Conservation (phyloP, 2,797 vertebrate genomes). For the Paguma larvata region DNA sequence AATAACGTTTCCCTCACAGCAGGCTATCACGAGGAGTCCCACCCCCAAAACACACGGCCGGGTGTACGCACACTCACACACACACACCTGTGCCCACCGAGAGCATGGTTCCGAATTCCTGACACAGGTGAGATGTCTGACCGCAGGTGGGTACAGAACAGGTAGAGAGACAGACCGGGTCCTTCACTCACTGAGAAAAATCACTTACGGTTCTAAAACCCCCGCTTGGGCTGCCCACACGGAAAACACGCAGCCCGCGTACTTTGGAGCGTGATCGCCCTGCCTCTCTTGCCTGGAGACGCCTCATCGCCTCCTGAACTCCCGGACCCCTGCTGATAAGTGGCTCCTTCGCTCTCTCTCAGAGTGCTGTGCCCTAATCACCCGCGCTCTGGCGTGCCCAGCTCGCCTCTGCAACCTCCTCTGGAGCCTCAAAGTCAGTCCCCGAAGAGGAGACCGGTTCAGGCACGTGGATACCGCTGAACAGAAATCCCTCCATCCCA, state of each 20-base stretch:
- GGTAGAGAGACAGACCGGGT: neutral
- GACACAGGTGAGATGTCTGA: neutral
- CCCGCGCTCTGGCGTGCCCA: neutral
- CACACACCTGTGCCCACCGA: neutral
- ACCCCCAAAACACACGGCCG: neutral
- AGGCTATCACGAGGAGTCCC: neutral
- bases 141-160: conserved; percentile 5
- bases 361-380: neutral
- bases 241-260: neutral
- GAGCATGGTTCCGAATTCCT: neutral
- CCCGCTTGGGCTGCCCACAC: neutral
- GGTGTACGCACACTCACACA: neutral
- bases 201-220: neutral
- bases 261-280: neutral
- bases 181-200: conserved; percentile 50
- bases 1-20: neutral
- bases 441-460: neutral
- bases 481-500: neutral
- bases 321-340: neutral
- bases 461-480: conserved; percentile 58
- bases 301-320: neutral
- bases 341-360: neutral
- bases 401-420: neutral
- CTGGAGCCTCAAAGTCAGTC: conserved; percentile 57
- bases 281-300: conserved; percentile 5